Evolutionary conservation across 2,113 vertebrate species (phyloP), one percentile per base, ranked within the genome.

Genomic region (Dicentrarchus labrax): DNA sequence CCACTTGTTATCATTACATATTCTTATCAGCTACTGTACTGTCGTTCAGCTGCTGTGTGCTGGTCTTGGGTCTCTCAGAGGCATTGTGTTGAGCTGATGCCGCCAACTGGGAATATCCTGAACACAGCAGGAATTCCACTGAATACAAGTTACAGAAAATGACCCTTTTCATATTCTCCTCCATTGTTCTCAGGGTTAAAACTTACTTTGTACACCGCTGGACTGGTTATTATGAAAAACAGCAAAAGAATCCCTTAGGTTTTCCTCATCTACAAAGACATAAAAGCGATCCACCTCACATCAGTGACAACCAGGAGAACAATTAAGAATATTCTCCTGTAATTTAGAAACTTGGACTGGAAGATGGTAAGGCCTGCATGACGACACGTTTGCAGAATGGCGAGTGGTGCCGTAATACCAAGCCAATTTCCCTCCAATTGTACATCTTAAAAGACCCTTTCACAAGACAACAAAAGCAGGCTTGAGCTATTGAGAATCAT

Each of bases 81-180:
- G 5, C 39, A 50, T 67, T 79, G 66, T 79, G 59, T 47, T 45
- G 43, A 59, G n/a, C 56, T 77, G 67, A 13, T 47, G 22, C 19
- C 2, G 9, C 72, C 67, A 78, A 86, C 61, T 67, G 45, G 56
- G 22, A 86, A 82, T 56, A 81, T 86, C 83, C 75, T 82, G 53
- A 73, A 48, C 6, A 12, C 39, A 60, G 54, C 64, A 72, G 82
- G 61, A 78, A n/a, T 15, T 73, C 3, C 19, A 21, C 30, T 16
- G 21, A 6, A 41, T 39, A 6, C 9, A 48, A 62, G n/a, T 48
- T 15, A 45, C 13, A 47, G 30, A 4, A 11, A 57, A 57, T 22
- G 4, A 50, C 19, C 15, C 6, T 38, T 53, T 50, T 62, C 45
- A 30, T 24, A 24, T 15, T 15, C 2, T 3, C 41, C 50, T 21